phyloP scores from a whole-genome alignment of 2,113 vertebrate species.

The Microcebus tavaratra region DNA sequence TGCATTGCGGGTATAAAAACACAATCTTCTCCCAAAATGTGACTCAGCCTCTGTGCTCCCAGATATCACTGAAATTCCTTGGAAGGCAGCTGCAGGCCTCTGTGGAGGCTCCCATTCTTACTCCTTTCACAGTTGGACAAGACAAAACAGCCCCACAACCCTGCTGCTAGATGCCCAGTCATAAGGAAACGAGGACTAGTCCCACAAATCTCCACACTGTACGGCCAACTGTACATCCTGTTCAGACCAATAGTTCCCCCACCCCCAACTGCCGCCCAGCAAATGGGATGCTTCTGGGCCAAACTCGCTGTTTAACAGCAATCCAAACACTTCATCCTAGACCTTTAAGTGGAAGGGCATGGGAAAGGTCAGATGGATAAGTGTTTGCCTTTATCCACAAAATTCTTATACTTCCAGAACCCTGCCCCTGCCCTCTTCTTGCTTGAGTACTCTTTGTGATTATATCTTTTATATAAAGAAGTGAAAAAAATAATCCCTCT shows the following conservation, averaged over 20 bases:
- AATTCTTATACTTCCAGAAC: conserved; percentile 43
- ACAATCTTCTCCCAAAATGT: conserved; percentile 83
- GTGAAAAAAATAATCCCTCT: neutral
- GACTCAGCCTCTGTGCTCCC: conserved; percentile 79
- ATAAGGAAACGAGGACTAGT: neutral
- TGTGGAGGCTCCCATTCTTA: conserved; percentile 49
- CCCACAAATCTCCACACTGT: neutral
- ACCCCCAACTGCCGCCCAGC: neutral
- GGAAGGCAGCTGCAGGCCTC: conserved; percentile 77
- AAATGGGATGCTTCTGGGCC: conserved; percentile 17
- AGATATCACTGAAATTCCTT: conserved; percentile 81
- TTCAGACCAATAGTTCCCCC: neutral
- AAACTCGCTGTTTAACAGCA: neutral
- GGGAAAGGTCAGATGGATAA: neutral
- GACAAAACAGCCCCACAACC: conserved; percentile 45
- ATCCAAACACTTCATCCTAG: conserved; percentile 13
- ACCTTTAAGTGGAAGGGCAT: neutral
- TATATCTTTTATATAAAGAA: conserved; percentile 31
- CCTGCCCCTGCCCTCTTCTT: neutral
- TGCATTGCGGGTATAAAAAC: conserved; percentile 80
- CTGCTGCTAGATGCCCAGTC: conserved; percentile 21
- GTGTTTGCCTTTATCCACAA: conserved; percentile 43
- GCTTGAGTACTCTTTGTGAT: neutral
- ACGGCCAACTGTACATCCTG: neutral
- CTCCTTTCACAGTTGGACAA: conserved; percentile 54